Evolutionary conservation across 2,797 vertebrate genomes (phyloP), one percentile per base, ranked within the genome.

Genomic region (Enteromius thamalakanensis): DNA sequence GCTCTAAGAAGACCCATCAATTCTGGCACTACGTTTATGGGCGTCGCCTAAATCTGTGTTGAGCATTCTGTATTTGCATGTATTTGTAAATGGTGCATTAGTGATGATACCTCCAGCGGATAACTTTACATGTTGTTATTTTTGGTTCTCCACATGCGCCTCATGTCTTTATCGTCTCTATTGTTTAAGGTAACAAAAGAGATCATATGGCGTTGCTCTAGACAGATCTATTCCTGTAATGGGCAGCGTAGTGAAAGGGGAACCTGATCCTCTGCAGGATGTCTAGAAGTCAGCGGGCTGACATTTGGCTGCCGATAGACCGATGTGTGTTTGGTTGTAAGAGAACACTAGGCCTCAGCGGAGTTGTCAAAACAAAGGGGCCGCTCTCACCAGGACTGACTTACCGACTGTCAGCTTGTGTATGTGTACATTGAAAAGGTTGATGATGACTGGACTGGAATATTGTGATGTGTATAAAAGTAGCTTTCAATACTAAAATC

Each of bases 291-390:
- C 87, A 89, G 81, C 86, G 76, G 88, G 79, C 80, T 91, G 91
- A 92, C 91, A 90, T 92, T 92, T 88, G 88, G 90, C 91, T 89
- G 89, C 88, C 91, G 92, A 92, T 87, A 88, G 92, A 88, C 86
- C 87, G 84, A 87, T 85, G 90, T 91, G 88, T 93, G 91, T 94
- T 93, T 92, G 91, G 91, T 92, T 94, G 92, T 92, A 94, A 94
- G 91, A 91, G 92, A 87, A 94, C 91, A 92, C 93, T 89, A 86
- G 89, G 88, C 90, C 93, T 93, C 92, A 89, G 87, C 88, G 86
- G 91, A 93, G 90, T 91, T 95, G 92, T 94, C 93, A 93, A 94
- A 95, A 94, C 93, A 95, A 92, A 90, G 91, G 90, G 87, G 87
- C 86, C 79, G 88, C 89, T 92, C 90, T 89, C 89, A 87, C 89